These are phyloP conservation scores for Xenopus laevis DNA, from an alignment of 2,113 vertebrate species.

Conservation along the genomic window DNA sequence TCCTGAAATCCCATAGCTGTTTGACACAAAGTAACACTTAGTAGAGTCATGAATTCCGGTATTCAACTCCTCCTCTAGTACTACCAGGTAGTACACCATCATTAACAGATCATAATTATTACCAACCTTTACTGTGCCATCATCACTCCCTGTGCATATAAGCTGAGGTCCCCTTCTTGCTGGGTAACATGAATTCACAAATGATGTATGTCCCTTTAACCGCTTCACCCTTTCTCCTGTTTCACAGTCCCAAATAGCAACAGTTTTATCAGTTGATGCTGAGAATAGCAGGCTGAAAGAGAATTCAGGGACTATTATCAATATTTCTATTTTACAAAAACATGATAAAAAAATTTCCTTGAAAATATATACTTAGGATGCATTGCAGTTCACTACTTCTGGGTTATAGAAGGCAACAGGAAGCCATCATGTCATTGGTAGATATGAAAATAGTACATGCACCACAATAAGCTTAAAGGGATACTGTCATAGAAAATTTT, in stretches of 20 bases:
- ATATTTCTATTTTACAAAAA: too few species aligned
- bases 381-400: too few species aligned
- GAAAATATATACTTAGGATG: too few species aligned
- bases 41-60: too few species aligned
- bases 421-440: too few species aligned
- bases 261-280: slow-evolving; percentile 95
- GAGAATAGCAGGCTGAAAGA: slow-evolving; percentile 86
- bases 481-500: too few species aligned
- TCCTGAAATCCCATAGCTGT: slow-evolving; percentile 95
- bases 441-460: too few species aligned
- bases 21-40: slow-evolving; percentile 2
- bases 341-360: too few species aligned
- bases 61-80: too few species aligned
- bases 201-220: slow-evolving; percentile 94
- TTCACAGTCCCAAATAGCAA: slow-evolving; percentile 96
- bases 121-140: slow-evolving; percentile 91
- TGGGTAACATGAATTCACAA: slow-evolving; percentile 94
- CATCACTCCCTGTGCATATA: slow-evolving; percentile 93
- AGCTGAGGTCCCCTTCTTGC: slow-evolving; percentile 89
- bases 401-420: too few species aligned
- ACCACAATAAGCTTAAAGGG: too few species aligned
- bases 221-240: slow-evolving; percentile 93
- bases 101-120: background rate
- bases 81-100: too few species aligned
- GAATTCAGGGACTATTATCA: background rate